Conservation (phyloP, 2,888 invertebrate species). For the Prosapia bicincta region DNA sequence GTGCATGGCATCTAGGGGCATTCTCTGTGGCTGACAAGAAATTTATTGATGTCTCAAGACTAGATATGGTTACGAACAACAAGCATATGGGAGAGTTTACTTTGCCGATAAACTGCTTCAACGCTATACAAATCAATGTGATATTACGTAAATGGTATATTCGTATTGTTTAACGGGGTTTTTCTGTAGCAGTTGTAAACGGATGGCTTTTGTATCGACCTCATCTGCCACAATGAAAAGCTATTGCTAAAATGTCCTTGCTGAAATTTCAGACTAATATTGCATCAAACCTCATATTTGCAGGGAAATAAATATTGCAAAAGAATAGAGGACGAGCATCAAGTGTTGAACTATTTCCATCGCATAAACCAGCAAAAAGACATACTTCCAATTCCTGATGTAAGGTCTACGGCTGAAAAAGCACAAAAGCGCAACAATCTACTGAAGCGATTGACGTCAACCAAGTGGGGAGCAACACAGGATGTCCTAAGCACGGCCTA, state of each 20-base stretch:
- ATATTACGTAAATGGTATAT: conserved; percentile 37
- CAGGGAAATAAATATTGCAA: not conserved
- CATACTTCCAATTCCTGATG: not conserved
- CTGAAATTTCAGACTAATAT: too few species aligned
- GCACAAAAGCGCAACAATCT: too few species aligned
- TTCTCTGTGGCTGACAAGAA: conserved; percentile 34
- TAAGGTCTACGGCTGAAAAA: too few species aligned
- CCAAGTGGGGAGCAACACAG: too few species aligned
- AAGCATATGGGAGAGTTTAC: conserved; percentile 42
- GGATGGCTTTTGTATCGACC: conserved; percentile 29
- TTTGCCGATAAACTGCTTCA: conserved; percentile 41
- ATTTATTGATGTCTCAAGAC: conserved; percentile 34
- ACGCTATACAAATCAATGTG: conserved; percentile 39
- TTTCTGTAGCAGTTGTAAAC: conserved; percentile 35
- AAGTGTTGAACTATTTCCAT: not conserved
- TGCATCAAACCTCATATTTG: too few species aligned
- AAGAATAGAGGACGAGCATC: not conserved
- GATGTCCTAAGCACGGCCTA: too few species aligned
- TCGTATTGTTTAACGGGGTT: conserved; percentile 36
- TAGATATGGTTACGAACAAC: conserved; percentile 39
- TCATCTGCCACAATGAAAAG: not conserved
- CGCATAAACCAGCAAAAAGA: not conserved
- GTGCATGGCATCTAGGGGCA: conserved; percentile 33
- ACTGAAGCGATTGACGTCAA: too few species aligned
- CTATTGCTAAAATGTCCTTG: too few species aligned